Conservation (phyloP, 2,113 vertebrate genomes). For the Phoenicopterus ruber region DNA sequence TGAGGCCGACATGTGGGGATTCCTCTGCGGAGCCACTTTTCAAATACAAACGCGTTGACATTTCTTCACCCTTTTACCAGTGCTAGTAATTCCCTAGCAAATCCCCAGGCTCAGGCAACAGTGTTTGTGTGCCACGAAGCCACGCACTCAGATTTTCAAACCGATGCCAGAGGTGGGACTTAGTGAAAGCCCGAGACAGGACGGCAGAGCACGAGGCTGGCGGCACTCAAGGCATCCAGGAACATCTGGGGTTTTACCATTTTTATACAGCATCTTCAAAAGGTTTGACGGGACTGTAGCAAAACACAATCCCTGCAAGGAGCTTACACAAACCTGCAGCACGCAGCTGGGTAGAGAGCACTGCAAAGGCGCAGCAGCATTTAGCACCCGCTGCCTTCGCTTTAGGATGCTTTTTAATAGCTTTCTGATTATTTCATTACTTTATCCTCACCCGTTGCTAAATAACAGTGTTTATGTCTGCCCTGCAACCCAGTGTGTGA, state of each 20-base stretch:
- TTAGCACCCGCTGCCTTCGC: accelerated
- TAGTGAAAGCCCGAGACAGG: background rate
- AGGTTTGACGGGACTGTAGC: background rate
- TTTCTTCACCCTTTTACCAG: background rate
- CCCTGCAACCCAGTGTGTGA: background rate
- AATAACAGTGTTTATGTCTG: background rate
- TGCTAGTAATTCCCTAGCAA: background rate
- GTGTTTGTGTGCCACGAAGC: background rate
- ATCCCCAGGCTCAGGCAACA: background rate
- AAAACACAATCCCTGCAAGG: background rate
- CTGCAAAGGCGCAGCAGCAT: background rate
- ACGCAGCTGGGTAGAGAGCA: accelerated
- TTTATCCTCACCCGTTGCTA: background rate
- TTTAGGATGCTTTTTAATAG: background rate
- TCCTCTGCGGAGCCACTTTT: background rate
- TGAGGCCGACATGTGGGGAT: background rate
- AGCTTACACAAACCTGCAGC: background rate
- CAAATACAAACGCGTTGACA: accelerated
- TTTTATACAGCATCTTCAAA: background rate
- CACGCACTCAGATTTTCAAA: background rate
- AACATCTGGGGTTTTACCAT: background rate
- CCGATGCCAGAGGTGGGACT: background rate
- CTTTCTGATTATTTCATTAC: background rate
- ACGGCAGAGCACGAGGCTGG: background rate
- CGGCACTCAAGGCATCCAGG: background rate